Conservation (phyloP, 2,888 invertebrate genomes). For the Nebria brevicollis region DNA sequence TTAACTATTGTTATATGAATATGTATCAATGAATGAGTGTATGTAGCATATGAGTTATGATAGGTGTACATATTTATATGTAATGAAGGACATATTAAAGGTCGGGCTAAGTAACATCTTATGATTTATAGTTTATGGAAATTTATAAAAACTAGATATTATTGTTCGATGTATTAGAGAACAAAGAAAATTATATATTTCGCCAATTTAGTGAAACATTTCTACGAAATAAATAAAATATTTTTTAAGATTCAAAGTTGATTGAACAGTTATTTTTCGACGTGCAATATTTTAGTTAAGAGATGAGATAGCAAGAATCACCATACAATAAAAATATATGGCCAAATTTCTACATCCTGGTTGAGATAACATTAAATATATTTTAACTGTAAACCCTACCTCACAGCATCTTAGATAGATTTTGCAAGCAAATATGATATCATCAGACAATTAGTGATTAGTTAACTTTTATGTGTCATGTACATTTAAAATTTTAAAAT, state of each 20-base stretch:
- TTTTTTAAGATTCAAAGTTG: too few relatives aligned
- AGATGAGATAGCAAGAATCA: neutral
- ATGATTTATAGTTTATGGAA: neutral
- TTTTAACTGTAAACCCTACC: neutral
- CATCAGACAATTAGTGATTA: neutral
- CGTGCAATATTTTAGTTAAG: neutral
- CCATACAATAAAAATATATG: neutral
- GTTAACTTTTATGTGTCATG: neutral
- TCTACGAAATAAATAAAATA: too few relatives aligned
- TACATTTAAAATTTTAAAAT: too few relatives aligned
- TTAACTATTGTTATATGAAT: neutral
- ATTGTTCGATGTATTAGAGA: neutral
- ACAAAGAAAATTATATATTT: too few relatives aligned
- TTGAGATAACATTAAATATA: neutral
- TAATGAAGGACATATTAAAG: neutral
- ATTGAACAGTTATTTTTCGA: neutral
- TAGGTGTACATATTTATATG: neutral
- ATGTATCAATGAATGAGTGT: neutral
- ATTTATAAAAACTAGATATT: neutral
- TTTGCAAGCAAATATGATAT: neutral
- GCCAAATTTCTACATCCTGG: neutral
- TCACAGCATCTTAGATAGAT: neutral
- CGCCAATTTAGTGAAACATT: too few relatives aligned
- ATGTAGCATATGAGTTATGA: neutral
- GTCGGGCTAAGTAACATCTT: neutral